Conservation (phyloP, 2,888 invertebrate species). For the Patella ulyssiponensis region DNA sequence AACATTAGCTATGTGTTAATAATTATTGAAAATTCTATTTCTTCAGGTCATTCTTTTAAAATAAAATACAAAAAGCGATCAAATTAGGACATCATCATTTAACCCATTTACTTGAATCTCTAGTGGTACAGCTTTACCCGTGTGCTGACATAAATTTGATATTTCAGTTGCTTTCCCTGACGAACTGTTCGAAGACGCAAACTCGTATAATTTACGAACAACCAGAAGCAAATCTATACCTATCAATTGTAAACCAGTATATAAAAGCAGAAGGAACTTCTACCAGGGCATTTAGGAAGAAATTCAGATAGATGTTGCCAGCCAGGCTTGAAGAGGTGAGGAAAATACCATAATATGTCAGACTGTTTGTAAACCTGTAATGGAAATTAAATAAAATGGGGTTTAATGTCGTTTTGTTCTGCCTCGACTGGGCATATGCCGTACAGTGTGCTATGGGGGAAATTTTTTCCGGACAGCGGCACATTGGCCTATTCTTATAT, state of each 20-base stretch:
- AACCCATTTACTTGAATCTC: neutral
- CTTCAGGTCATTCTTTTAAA: neutral
- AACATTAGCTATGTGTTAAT: no score
- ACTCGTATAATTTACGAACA: no score
- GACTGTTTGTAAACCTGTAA: neutral
- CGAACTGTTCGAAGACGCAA: no score
- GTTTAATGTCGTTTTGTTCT: neutral
- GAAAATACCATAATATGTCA: neutral
- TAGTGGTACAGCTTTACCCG: neutral
- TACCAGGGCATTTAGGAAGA: conserved; percentile 13
- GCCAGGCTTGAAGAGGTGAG: neutral
- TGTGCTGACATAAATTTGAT: no score
- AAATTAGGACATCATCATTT: no score
- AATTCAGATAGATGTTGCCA: conserved; percentile 12
- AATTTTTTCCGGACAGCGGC: no score
- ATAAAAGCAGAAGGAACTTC: conserved; percentile 14
- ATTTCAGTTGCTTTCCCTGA: no score
- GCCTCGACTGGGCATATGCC: neutral
- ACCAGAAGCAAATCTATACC: neutral
- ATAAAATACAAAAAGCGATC: neutral
- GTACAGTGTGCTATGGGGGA: neutral
- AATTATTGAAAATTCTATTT: no score
- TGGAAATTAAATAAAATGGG: neutral
- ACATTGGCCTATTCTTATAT: no score
- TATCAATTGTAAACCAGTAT: conserved; percentile 18